Evolutionary conservation across 2,113 vertebrate genomes (phyloP), one percentile per base, ranked within the genome.

Genomic region (Eretmochelys imbricata): DNA sequence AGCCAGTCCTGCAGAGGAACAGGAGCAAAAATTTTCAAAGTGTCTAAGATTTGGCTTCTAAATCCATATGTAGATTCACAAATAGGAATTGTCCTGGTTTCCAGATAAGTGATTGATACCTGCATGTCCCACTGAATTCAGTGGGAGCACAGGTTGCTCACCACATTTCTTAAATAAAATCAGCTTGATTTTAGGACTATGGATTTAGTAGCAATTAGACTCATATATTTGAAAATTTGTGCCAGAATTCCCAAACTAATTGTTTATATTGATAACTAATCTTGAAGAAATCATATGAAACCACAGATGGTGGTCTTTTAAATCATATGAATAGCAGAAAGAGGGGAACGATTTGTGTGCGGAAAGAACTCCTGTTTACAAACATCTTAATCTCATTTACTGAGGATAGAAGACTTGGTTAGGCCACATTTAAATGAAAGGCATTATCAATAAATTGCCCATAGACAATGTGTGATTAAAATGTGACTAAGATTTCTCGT

Each of bases 21-120:
- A 7, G 12, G 59, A 62, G 59, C 59, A 31, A 35, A 59, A 62
- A 31, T 62, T 35, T 62, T 62, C 59, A 16, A 31, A 16, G 13
- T 62, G 59, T 62, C 59, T 62, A 89, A 94, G 95, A 55, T 95
- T 93, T 96, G 80, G 89, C 78, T 94, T 92, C 96, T 53, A 94
- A 88, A 97, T 97, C 96, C 94, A 91, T 62, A 62, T 96, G 93
- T 92, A 59, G 80, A 53, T 87, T 97, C 81, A 90, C 94, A 89
- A 95, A 86, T 11, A 90, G 94, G 90, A 96, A 76, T 46, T 24
- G 24, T 83, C 69, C 80, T 62, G 55, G 89, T 93, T 57, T 31
- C 55, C 82, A 82, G 12, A 62, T 62, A 62, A 95, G 55, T 90
- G 55, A 84, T 95, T 54, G 91, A 57, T 95, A 84, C 80, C 76